phyloP scores from a whole-genome alignment of 1,140 invertebrate genomes.

The Nomia melanderi region DNA sequence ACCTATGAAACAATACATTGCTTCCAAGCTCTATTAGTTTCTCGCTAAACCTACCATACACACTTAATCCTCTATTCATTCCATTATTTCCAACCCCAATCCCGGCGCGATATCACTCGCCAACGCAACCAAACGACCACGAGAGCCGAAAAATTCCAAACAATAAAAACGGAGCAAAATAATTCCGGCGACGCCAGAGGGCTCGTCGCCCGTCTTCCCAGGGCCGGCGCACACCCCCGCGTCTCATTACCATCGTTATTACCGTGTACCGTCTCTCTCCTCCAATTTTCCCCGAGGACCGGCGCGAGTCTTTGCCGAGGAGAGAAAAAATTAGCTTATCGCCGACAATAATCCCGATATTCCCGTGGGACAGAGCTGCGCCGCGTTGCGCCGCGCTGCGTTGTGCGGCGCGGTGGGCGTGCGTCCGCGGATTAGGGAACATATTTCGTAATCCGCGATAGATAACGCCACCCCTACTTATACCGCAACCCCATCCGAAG shows the following conservation, averaged over 20 bases:
- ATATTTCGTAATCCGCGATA: constrained; percentile 74
- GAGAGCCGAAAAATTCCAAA: no score
- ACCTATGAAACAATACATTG: no score
- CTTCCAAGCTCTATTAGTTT: no score
- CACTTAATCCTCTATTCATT: no score
- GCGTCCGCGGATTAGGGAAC: constrained; percentile 77
- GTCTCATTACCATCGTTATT: constrained; percentile 61
- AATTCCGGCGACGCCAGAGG: background rate
- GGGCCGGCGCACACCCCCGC: constrained; percentile 16
- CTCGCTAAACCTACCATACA: no score
- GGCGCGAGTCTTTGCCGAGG: constrained; percentile 16
- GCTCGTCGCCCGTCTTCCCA: constrained; percentile 16
- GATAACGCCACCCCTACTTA: constrained; percentile 49
- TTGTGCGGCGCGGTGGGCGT: constrained; percentile 12
- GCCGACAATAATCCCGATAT: constrained; percentile 73
- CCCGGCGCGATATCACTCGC: no score
- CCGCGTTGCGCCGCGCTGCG: no score
- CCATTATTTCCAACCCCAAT: no score
- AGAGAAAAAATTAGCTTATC: constrained; percentile 79
- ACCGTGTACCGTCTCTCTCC: constrained; percentile 38
- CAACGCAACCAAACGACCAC: no score
- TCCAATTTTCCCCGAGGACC: constrained; percentile 54
- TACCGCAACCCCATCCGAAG: constrained; percentile 35
- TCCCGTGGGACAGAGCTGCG: constrained; percentile 60
- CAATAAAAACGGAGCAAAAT: background rate